Evolutionary conservation across 2,888 invertebrate genomes (phyloP), one percentile per base, ranked within the genome.

Genomic region (Leptinotarsa tumamoca): DNA sequence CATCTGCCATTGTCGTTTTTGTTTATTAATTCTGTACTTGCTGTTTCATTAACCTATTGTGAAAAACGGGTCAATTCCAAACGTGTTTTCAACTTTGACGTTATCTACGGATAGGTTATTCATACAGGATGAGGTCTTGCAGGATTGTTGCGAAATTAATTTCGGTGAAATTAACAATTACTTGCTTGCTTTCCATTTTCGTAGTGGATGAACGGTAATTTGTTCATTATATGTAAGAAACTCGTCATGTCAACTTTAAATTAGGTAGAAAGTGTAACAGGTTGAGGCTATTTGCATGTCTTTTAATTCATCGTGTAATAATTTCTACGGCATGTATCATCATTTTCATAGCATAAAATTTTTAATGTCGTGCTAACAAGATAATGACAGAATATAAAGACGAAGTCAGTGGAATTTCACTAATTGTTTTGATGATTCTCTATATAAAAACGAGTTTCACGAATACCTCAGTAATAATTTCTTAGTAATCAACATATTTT

Each of bases 1-100:
- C 83, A 82, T 83, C 83, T 82, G 77, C 82, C 72, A 82, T 82
- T 82, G 82, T 82, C 50, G 27, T 67, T 76, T 74, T 63, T 73
- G 71, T 71, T 72, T 74, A 74, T 78, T 74, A 69, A 70, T 68
- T 56, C 54, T 54, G 27, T 67, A 73, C 77, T 74, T 74, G 72
- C 72, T 71, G 67, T 77, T 77, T 77, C 77, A 67, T 77, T 77
- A 68, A 63, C 63, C 70, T 61, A 77, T 77, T 77, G 77, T 77
- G 50, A 54, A 67, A 77, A 72, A 71, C 67, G 27, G 77, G 77
- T 77, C 77, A 75, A 74, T 74, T 72, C 63, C 74, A 77, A 74
- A 69, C 43, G 56, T 73, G 73, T 73, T 72, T 68, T 63, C 74
- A 58, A 68, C 71, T 68, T n/a, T 15, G 21, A 70, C 58, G 68